phyloP scores from a whole-genome alignment of 2,888 invertebrate genomes.

The Aphidius colemani region DNA sequence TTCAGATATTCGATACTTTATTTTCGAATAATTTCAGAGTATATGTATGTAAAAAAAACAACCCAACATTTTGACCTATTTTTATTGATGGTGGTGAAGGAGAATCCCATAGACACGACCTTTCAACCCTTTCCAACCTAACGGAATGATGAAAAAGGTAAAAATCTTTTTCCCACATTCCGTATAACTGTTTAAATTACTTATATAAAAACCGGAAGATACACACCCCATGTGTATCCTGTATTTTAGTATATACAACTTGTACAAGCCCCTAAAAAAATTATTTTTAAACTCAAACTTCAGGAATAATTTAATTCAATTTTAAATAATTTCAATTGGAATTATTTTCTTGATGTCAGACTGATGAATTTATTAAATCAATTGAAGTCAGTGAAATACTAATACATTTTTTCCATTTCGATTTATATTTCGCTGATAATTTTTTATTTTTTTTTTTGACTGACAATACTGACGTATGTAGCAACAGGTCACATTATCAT shows the following conservation, averaged over 20 bases:
- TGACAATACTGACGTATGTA: no score
- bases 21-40: not conserved
- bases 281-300: no score
- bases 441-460: no score
- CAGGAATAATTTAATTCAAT: no score
- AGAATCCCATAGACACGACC: slow-evolving; percentile 5
- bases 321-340: no score
- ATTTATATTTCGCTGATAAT: no score
- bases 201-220: slow-evolving; percentile 8
- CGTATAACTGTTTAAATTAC: slow-evolving; percentile 9
- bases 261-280: no score
- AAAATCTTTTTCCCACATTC: slow-evolving; percentile 23
- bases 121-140: slow-evolving; percentile 26
- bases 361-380: no score
- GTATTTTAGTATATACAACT: not conserved
- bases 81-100: slow-evolving; percentile 1
- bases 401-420: no score
- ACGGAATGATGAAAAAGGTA: slow-evolving; percentile 6
- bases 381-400: no score
- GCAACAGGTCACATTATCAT: no score
- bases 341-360: no score
- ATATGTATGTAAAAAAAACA: not conserved
- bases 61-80: slow-evolving; percentile 23
- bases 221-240: slow-evolving; percentile 17
- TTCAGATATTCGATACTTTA: not conserved